Conservation (phyloP, 2,888 invertebrate species). For the Timema cristinae region DNA sequence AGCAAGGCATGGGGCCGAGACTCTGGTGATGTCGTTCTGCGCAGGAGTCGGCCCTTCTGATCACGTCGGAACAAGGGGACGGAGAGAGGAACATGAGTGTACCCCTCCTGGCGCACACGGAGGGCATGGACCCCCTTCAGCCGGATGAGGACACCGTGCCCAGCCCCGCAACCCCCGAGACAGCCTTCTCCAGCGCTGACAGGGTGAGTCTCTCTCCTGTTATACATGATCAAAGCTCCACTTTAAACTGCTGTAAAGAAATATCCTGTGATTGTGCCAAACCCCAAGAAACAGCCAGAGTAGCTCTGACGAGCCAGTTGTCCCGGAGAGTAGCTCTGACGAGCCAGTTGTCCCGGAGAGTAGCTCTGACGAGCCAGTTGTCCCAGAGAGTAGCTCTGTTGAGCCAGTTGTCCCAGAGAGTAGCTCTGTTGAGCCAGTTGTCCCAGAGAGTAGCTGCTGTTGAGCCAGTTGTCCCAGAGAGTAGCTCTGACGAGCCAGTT, state of each 20-base stretch:
- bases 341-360: constrained; percentile 22
- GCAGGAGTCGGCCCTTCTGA: constrained; percentile 20
- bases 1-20: no score
- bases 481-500: neutral
- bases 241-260: no score
- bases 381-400: no score
- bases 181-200: constrained; percentile 59
- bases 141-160: constrained; percentile 42
- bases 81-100: constrained; percentile 36
- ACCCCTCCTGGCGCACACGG: constrained; percentile 34
- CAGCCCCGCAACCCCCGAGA: constrained; percentile 51
- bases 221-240: no score
- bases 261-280: no score
- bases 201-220: constrained; percentile 47
- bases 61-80: constrained; percentile 15
- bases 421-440: neutral
- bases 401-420: constrained; percentile 22
- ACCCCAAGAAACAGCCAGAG: no score
- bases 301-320: neutral
- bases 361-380: neutral
- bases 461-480: constrained; percentile 18
- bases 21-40: no score
- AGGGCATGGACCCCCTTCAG: constrained; percentile 35
- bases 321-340: no score
- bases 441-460: no score